Base-by-base conservation (phyloP, 2,797 vertebrate species). In the Synanceia verrucosa region DNA sequence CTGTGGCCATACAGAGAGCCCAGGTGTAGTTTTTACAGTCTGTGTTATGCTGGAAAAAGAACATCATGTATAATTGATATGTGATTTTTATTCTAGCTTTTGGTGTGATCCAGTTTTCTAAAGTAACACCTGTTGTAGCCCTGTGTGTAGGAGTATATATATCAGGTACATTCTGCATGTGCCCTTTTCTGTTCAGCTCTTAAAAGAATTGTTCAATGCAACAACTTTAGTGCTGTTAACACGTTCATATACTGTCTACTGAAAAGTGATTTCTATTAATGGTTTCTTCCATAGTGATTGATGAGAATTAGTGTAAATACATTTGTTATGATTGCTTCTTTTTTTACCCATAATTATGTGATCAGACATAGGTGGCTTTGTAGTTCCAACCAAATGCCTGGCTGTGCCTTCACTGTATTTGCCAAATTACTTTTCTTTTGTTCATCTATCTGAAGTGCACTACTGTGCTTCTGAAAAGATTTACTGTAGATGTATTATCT, bases 401-500 rank as follows among this genome's bases (percentile, higher is more conserved):
- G 12, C 52, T 64, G 29, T 55, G 3, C 52, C 14, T 59, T 59
- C 9, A 14, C 12, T 68, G 43, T 36, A 73, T 69, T 50, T 70
- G 23, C 24, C 36, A 51, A 16, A 26, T 34, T 60, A 6, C 34
- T 69, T 76, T 48, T 65, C 18, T 65, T 73, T 68, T 52, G 10
- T 26, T 64, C 62, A 31, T 65, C 19, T 53, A 61, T 71, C 44
- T 64, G 50, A 41, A 55, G 21, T 64, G 47, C 26, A 59, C 57
- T 52, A 41, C 36, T 60, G 50, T 37, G 62, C 61, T 50, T 60
- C 72, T 76, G 78, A 68, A 65, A 69, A 75, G 78, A 85, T 84
- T 78, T 64, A 76, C 79, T 72, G 78, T 76, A 73, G 81, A 85
- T 86, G 74, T 77, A 79, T 65, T 70, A 36, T 51, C 29, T 44